Evolutionary conservation across 1,140 invertebrate genomes (phyloP), one percentile per base, ranked within the genome.

Genomic region (Drosophila virilis): DNA sequence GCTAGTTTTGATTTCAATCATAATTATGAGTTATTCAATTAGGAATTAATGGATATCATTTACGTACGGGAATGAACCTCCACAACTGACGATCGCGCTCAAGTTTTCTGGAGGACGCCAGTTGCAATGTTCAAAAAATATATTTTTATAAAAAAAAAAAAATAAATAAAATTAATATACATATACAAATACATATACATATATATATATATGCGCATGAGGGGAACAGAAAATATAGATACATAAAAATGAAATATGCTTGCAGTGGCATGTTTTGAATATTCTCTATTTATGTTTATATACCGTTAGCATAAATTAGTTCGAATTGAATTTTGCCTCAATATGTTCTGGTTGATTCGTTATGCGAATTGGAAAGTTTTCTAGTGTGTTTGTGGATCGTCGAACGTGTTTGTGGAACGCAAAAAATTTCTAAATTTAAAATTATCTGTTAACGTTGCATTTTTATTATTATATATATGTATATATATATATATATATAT

Each of bases 371-470:
- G 71, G 71, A 74, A 74, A 74, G 71, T 69, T 74, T 69, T 22
- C 70, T 73, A 68, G 64, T 54, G n/a, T 58, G 55, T 59, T n/a
- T 74, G 15, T 67, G 57, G 58, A 58, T 73, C 45, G 58, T 77
- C 33, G 64, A 60, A 60, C 54, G 40, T 73, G 0, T 74, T 55
- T 74, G 58, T 74, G 72, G 72, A 74, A 74, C 72, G 72, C 72
- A 74, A 74, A 46, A 74, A 74, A 74, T 74, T 37, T 74, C 58
- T 74, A 74, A 74, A 70, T 70, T 61, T 70, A 70, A 78, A 75
- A 74, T 66, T 59, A 70, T 69, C 32, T 69, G 51, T 78, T 78
- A 78, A 78, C 75, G 59, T 69, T 74, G 72, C 71, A 74, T 78
- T 78, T 74, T 66, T 67, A 67, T 72, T 46, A 65, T 64, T 61